A percentile compares a stretch with the other conserved stretches of the same genome.
These are phyloP conservation scores for Chromobotia macracanthus DNA, from an alignment of 2,797 vertebrate genomes.

Conservation along the genomic window DNA sequence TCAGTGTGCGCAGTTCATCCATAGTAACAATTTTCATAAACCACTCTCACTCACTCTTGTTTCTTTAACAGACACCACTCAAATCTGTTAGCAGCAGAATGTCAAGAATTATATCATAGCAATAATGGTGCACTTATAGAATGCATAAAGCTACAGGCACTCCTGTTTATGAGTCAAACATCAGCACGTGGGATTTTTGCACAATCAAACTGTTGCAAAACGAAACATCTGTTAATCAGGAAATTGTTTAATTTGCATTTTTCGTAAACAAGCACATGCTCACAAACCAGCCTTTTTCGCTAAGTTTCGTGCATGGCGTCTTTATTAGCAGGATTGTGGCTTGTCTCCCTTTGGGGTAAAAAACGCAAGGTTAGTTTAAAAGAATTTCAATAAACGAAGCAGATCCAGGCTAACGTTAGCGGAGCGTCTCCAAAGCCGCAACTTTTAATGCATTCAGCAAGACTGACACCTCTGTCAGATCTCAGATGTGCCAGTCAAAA, in stretches of 20 bases:
- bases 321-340: neutral
- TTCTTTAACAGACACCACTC: neutral
- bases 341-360: constrained; percentile 27
- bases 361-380: neutral
- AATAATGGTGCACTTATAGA: neutral
- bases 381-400: constrained; percentile 25
- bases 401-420: constrained; percentile 25
- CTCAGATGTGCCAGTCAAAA: constrained; percentile 42
- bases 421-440: constrained; percentile 30
- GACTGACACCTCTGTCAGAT: constrained; percentile 44
- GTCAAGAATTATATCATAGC: neutral
- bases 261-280: neutral
- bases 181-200: neutral
- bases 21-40: neutral
- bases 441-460: constrained; percentile 49
- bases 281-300: neutral
- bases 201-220: neutral
- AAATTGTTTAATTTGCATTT: neutral
- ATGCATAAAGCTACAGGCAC: neutral
- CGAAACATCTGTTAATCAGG: neutral
- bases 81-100: neutral
- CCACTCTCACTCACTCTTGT: neutral
- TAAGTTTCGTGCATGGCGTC: neutral
- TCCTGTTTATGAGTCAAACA: neutral
- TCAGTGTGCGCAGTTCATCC: too few relatives aligned